A percentile compares a stretch with the other conserved stretches of the same genome.
phyloP scores from a whole-genome alignment of 2,113 vertebrate species.

The Psophia crepitans region DNA sequence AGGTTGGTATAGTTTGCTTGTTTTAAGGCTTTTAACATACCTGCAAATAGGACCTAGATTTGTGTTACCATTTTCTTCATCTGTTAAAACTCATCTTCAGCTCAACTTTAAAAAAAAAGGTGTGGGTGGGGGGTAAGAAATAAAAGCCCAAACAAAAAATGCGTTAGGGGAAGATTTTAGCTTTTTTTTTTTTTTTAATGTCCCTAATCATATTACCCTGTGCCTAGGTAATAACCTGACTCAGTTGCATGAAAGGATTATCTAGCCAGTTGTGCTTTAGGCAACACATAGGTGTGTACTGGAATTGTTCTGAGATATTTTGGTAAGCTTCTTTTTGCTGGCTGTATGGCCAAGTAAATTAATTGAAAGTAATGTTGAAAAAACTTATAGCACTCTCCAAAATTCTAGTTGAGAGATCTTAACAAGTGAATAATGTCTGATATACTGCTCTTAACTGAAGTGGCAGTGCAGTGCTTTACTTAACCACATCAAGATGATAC shows the following conservation, averaged over 20 bases:
- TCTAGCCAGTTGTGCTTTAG: neutral
- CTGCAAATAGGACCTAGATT: neutral
- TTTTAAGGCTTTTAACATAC: neutral
- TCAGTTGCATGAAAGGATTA: neutral
- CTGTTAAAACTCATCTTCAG: neutral
- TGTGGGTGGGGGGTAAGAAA: fast-evolving
- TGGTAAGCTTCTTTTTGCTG: neutral
- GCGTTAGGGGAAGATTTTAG: neutral
- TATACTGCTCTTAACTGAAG: neutral
- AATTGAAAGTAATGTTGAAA: neutral
- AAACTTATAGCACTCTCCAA: fast-evolving
- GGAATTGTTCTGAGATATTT: neutral
- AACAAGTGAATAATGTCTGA: neutral
- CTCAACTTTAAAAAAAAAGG: neutral
- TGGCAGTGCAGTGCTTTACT: neutral
- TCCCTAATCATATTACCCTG: neutral
- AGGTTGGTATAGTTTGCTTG: slow-evolving; percentile 72
- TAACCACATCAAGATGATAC: neutral
- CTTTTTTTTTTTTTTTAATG: neutral
- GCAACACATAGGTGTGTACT: neutral
- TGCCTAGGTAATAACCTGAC: neutral
- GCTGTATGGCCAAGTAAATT: neutral
- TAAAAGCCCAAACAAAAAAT: neutral
- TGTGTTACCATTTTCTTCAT: neutral
- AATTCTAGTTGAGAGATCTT: neutral